Conservation (phyloP, 2,888 invertebrate genomes). For the Phania funesta region DNA sequence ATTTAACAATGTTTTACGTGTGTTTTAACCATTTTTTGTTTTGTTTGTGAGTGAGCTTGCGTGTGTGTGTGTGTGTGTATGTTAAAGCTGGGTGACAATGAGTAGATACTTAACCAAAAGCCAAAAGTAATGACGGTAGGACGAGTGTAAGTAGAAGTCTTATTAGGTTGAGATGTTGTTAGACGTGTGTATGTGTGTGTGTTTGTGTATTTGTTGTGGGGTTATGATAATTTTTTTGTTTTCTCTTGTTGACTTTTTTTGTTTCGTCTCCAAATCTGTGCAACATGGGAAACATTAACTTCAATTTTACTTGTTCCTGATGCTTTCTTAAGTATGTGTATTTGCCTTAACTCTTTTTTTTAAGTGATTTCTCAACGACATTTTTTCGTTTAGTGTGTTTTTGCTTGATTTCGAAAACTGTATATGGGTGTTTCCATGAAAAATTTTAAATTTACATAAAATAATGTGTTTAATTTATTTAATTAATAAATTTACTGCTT, state of each 20-base stretch:
- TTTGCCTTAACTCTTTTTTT: slow-evolving; percentile 58
- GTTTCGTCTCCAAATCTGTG: slow-evolving; percentile 32
- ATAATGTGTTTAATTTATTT: no score
- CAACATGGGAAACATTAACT: slow-evolving; percentile 74
- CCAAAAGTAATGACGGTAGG: slow-evolving; percentile 65
- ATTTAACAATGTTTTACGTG: slow-evolving; percentile 61
- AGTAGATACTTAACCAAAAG: slow-evolving; percentile 71
- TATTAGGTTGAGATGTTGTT: slow-evolving; percentile 42
- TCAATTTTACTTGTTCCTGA: slow-evolving; percentile 75
- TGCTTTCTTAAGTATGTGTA: slow-evolving; percentile 68
- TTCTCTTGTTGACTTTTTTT: not conserved
- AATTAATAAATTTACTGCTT: no score
- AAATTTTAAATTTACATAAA: not conserved
- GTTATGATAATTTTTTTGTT: slow-evolving; percentile 10
- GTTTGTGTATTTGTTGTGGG: slow-evolving; percentile 38
- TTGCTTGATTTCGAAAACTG: slow-evolving; percentile 6
- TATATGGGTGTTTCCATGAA: slow-evolving; percentile 37
- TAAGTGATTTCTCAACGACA: slow-evolving; percentile 51
- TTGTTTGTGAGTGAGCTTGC: slow-evolving; percentile 28
- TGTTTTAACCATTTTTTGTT: slow-evolving; percentile 38
- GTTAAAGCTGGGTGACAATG: slow-evolving; percentile 75
- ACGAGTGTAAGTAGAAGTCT: slow-evolving; percentile 42
- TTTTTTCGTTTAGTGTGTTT: slow-evolving; percentile 45
- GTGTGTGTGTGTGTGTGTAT: slow-evolving; percentile 28
- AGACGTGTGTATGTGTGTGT: slow-evolving; percentile 4